Conservation (phyloP, 2,797 vertebrate genomes). For the Poeciliopsis presidionis region DNA sequence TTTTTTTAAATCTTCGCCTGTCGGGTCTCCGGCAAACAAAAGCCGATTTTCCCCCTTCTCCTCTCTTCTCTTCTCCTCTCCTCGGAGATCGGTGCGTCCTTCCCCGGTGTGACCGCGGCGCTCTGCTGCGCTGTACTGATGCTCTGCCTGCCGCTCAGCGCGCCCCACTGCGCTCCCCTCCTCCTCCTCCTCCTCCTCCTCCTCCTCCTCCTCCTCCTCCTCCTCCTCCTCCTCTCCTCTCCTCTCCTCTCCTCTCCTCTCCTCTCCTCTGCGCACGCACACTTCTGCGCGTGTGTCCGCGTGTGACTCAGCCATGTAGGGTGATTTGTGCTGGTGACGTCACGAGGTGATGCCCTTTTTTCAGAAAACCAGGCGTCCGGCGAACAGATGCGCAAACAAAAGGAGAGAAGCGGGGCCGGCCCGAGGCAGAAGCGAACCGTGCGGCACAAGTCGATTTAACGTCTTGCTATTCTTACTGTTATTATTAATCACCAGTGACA, state of each 20-base stretch:
- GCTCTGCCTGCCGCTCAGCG: slow-evolving; percentile 26
- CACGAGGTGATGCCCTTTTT: slow-evolving; percentile 57
- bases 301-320: slow-evolving; percentile 4
- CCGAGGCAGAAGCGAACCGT: neutral
- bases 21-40: slow-evolving; percentile 11
- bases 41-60: neutral
- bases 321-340: slow-evolving; percentile 51
- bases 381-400: neutral
- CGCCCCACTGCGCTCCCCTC: slow-evolving; percentile 29
- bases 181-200: neutral
- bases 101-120: slow-evolving; percentile 29
- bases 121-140: slow-evolving; percentile 27
- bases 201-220: slow-evolving; percentile 17
- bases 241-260: slow-evolving; percentile 20
- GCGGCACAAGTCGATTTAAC: neutral
- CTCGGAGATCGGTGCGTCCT: slow-evolving; percentile 45
- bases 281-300: neutral
- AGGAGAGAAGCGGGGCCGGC: neutral
- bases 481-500: no score
- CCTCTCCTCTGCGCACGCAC: slow-evolving; percentile 26
- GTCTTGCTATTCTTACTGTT: neutral
- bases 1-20: neutral
- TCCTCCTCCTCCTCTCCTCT: slow-evolving; percentile 13
- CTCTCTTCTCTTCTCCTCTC: neutral
- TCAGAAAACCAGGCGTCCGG: slow-evolving; percentile 10